Percentiles rank a stretch among this genome's conserved stretches.
phyloP scores from a whole-genome alignment of 2,888 invertebrate species.

The Globia sparganii region DNA sequence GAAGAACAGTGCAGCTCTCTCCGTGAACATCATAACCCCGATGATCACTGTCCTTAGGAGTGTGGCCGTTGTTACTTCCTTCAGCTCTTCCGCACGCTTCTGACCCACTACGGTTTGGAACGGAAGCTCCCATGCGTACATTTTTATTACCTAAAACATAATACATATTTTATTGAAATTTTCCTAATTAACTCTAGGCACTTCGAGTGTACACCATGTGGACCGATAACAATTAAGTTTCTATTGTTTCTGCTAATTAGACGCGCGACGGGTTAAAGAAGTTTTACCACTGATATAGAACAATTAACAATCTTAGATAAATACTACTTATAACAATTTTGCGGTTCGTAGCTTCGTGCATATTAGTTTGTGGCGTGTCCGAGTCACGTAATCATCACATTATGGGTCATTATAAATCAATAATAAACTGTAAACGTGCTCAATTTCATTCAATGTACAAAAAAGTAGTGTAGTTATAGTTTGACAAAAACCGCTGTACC shows the following conservation, averaged over 20 bases:
- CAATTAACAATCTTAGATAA: not conserved
- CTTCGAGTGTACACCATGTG: too few relatives aligned
- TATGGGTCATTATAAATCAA: not conserved
- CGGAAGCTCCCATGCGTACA: slow-evolving; percentile 98
- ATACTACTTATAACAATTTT: not conserved
- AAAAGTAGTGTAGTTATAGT: too few relatives aligned
- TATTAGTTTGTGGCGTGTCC: not conserved
- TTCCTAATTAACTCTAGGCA: too few relatives aligned
- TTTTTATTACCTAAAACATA: slow-evolving; percentile 94
- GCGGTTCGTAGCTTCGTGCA: not conserved
- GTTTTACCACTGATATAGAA: too few relatives aligned
- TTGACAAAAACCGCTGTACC: too few relatives aligned
- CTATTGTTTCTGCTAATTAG: too few relatives aligned
- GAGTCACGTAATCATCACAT: not conserved
- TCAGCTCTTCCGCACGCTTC: slow-evolving; percentile 91
- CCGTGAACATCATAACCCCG: slow-evolving; percentile 95
- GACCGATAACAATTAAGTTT: too few relatives aligned
- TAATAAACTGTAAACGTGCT: not conserved
- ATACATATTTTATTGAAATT: not conserved
- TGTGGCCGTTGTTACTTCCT: slow-evolving; percentile 91
- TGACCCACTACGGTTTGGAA: slow-evolving; percentile 94
- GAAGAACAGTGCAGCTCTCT: slow-evolving; percentile 94
- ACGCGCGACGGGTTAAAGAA: too few relatives aligned
- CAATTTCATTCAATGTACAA: not conserved
- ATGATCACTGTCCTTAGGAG: slow-evolving; percentile 92